Evolutionary conservation across 2,113 vertebrate genomes (phyloP), one percentile per base, ranked within the genome.

Genomic region (Sitta europaea): DNA sequence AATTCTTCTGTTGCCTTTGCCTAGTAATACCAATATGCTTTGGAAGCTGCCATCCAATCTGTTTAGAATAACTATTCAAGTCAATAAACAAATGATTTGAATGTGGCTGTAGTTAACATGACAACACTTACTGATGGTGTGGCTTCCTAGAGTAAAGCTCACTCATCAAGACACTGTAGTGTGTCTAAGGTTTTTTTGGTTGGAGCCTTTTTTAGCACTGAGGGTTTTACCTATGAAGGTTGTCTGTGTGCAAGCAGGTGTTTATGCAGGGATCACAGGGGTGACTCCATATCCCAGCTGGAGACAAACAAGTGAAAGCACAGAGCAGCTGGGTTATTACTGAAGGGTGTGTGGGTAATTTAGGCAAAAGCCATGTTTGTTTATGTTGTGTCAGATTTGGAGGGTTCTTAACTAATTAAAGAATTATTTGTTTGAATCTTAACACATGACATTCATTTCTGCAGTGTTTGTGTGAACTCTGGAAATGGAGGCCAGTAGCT

Each of bases 191-290:
- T 25, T 51, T 45, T 72, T 86, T 72, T 47, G 11, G 18, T 53
- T 70, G 77, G 40, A 78, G 22, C 24, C 11, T 57, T 82, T 79
- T 71, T 47, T 40, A 42, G 17, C 2, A 4, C 36, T 2, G 4
- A 36, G 38, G 35, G 42, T 42, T 93, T 75, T 72, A 27, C 8
- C 2, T 4, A 13, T 53, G 25, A 12, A 31, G 48, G 21, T 42
- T 86, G 38, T 70, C 38, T 21, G 23, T 35, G 12, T 43, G 18
- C 48, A 35, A 1, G 29, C 14, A 28, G 47, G 36, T 14, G 2
- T 67, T 76, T 65, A 18, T 20, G 36, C 5, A 15, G 12, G 29
- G 68, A 29, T 35, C 0, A 0, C 13, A 33, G 20, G 15, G 25
- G 12, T 62, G 51, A 71, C 35, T 87, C 43, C 18, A 1, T 47